These are phyloP conservation scores for Ricordea florida DNA, from an alignment of 92 coral and sea anemone species.

Conservation along the genomic window DNA sequence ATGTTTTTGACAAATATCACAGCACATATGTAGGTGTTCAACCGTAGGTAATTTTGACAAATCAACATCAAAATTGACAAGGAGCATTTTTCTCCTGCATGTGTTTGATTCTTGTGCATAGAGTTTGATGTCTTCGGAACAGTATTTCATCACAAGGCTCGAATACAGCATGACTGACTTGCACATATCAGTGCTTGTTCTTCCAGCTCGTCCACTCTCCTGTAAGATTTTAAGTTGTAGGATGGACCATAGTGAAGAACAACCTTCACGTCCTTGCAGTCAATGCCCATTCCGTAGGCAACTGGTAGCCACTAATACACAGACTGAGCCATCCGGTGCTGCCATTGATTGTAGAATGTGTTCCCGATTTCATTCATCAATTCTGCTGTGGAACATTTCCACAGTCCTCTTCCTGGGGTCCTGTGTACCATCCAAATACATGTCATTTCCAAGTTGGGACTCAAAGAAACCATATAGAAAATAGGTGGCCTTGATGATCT, in stretches of 20 bases:
- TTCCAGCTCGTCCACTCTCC: slow-evolving; percentile 24
- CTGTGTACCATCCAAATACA: too few relatives aligned
- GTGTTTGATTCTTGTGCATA: neutral
- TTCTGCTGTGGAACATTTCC: slow-evolving; percentile 37
- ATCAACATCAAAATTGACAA: too few relatives aligned
- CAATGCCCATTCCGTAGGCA: too few relatives aligned
- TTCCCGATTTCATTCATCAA: slow-evolving; percentile 5
- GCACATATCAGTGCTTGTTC: neutral
- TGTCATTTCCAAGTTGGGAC: too few relatives aligned
- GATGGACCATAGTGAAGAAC: too few relatives aligned
- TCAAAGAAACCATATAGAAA: too few relatives aligned
- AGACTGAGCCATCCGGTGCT: neutral
- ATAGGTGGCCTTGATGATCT: too few relatives aligned
- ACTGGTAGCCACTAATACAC: slow-evolving; percentile 19
- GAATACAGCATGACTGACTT: neutral
- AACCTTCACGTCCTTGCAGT: too few relatives aligned
- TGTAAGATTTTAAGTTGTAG: slow-evolving; percentile 10
- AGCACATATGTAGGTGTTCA: too few relatives aligned
- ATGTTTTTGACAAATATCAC: too few relatives aligned
- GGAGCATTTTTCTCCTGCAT: slow-evolving; percentile 16
- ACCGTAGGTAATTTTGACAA: too few relatives aligned
- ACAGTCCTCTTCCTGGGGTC: slow-evolving; percentile 12
- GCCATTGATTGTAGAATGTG: neutral
- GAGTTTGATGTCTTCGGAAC: neutral
- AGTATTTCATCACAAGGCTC: slow-evolving; percentile 3